A percentile compares a stretch with the other conserved stretches of the same genome.
Evolutionary conservation across 2,888 invertebrate species (phyloP).

Genomic region (Seira sanloemensis): DNA sequence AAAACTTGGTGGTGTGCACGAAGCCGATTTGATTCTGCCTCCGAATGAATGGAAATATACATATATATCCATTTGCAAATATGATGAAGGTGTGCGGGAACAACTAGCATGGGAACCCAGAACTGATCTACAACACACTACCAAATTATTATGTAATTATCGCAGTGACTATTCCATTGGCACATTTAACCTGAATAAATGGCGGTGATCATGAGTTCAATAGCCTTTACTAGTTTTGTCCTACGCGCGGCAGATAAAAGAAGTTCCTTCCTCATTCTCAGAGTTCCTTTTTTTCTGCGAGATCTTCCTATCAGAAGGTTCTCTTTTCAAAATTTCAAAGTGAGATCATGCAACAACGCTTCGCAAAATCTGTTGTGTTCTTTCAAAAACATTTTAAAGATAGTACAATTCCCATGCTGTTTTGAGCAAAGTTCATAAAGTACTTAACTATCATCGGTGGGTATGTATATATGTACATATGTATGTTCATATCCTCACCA

Average conservation of each 20-base stretch:
- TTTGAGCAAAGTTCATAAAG: neutral
- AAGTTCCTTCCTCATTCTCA: neutral
- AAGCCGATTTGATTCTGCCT: no score
- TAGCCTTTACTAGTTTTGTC: neutral
- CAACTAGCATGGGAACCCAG: no score
- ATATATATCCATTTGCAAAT: no score
- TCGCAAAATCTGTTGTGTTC: neutral
- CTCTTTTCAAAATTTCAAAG: neutral
- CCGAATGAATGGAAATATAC: no score
- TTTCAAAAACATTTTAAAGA: conserved; percentile 1
- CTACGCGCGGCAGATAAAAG: neutral
- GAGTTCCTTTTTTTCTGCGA: no score
- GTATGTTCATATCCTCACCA: conserved; percentile 18
- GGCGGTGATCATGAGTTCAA: neutral
- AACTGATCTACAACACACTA: no score
- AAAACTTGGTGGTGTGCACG: no score
- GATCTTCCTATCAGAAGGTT: neutral
- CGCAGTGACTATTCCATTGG: no score
- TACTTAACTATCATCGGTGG: conserved; percentile 24
- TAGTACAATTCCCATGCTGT: neutral
- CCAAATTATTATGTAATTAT: no score
- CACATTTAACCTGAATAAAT: no score
- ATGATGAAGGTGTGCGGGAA: no score
- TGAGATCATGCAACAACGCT: neutral
- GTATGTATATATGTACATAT: no score